Evolutionary conservation across 2,113 vertebrate genomes (phyloP).

Genomic region (Uria lomvia): DNA sequence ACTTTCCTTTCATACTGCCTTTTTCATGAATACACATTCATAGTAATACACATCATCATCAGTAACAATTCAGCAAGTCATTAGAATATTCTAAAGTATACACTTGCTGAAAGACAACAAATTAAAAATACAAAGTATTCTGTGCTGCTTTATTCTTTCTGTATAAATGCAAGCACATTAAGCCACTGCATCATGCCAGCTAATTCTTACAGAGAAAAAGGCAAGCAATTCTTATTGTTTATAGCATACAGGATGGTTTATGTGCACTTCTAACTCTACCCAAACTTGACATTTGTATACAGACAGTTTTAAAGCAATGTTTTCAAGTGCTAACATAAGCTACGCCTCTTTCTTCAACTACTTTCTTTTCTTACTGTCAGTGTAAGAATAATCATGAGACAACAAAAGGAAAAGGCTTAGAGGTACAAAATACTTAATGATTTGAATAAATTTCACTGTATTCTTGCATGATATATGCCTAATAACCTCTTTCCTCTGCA

Average conservation of each 20-base stretch:
- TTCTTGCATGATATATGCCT: neutral
- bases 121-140: neutral
- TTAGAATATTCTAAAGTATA: neutral
- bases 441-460: neutral
- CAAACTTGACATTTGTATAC: neutral
- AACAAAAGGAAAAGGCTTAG: neutral
- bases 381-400: neutral
- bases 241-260: neutral
- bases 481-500: neutral
- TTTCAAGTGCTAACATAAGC: neutral
- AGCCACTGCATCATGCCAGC: neutral
- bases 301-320: neutral
- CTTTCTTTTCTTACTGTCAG: neutral
- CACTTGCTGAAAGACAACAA: neutral
- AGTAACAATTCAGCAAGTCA: neutral
- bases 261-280: neutral
- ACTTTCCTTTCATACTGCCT: neutral
- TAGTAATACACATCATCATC: neutral
- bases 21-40: neutral
- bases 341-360: neutral
- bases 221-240: neutral
- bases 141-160: neutral
- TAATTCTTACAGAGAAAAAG: neutral
- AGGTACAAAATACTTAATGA: neutral
- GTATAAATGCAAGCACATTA: neutral